Conservation (phyloP, 2,888 invertebrate genomes). For the Cephus spinipes region DNA sequence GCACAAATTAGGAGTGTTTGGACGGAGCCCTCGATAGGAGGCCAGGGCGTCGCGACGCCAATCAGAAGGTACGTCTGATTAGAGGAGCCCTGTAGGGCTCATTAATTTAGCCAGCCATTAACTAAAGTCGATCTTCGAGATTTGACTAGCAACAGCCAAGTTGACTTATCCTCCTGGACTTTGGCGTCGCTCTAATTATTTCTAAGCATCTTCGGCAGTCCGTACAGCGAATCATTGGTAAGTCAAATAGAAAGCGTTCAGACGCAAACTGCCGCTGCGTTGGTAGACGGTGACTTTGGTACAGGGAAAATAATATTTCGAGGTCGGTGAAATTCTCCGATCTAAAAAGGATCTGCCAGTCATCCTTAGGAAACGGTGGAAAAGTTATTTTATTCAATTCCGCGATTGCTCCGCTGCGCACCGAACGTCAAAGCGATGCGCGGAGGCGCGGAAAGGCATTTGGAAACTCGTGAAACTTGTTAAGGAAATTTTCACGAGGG, state of each 20-base stretch:
- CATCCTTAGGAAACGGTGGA: too few species aligned
- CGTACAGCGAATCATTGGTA: neutral
- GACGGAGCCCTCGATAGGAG: conserved; percentile 31
- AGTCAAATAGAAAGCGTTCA: neutral
- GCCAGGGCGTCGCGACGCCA: conserved; percentile 40
- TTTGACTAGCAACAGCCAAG: conserved; percentile 24
- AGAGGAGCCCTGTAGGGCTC: conserved; percentile 54
- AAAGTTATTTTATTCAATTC: too few species aligned
- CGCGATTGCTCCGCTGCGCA: too few species aligned
- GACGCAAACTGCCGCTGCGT: neutral
- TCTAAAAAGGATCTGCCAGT: too few species aligned
- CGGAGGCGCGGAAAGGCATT: too few species aligned
- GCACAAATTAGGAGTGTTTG: conserved; percentile 54
- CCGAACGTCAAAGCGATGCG: too few species aligned
- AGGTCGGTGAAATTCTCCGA: neutral
- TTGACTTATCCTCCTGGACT: conserved; percentile 30
- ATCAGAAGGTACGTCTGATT: conserved; percentile 63
- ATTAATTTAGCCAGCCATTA: conserved; percentile 54
- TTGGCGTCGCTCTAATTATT: conserved; percentile 37
- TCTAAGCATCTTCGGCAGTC: conserved; percentile 14
- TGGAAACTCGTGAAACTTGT: too few species aligned
- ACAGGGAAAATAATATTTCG: neutral
- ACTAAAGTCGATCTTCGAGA: conserved; percentile 47
- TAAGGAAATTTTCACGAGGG: too few species aligned
- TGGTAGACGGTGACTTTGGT: neutral